These are phyloP conservation scores for Harpagifer antarcticus DNA, from an alignment of 2,797 vertebrate genomes.

Conservation along the genomic window DNA sequence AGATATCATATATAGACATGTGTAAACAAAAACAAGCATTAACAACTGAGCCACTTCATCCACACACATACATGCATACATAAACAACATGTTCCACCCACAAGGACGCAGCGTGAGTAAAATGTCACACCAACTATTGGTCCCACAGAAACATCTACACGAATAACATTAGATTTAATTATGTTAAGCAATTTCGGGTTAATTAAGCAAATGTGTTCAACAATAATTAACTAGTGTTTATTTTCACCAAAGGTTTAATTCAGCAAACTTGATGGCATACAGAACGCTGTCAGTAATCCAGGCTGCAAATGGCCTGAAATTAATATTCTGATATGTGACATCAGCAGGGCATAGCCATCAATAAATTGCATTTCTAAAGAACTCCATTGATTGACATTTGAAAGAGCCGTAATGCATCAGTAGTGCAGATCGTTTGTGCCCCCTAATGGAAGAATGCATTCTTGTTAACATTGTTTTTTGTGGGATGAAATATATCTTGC, in stretches of 20 bases:
- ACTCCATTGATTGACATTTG: slow-evolving; percentile 27
- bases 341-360: slow-evolving; percentile 25
- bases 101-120: slow-evolving; percentile 19
- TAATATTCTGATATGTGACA: slow-evolving; percentile 37
- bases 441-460: slow-evolving; percentile 59
- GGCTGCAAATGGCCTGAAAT: slow-evolving; percentile 47
- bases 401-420: slow-evolving; percentile 23
- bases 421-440: slow-evolving; percentile 55
- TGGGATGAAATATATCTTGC: slow-evolving; percentile 26
- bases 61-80: slow-evolving; percentile 31
- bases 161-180: slow-evolving; percentile 31
- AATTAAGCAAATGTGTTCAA: slow-evolving; percentile 44
- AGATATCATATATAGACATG: not conserved
- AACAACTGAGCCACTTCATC: not conserved
- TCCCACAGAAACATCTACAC: slow-evolving; percentile 35
- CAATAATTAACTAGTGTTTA: slow-evolving; percentile 36
- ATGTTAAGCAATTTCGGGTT: slow-evolving; percentile 38
- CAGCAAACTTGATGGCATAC: slow-evolving; percentile 10
- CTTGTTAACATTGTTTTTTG: slow-evolving; percentile 22
- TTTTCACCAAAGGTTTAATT: slow-evolving; percentile 37
- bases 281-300: slow-evolving; percentile 17
- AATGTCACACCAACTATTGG: slow-evolving; percentile 3
- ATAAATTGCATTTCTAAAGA: slow-evolving; percentile 26
- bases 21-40: slow-evolving; percentile 12
- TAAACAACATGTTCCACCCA: slow-evolving; percentile 44